Evolutionary conservation across 2,888 invertebrate genomes (phyloP).

Genomic region (Rhimphoctona megacephalus): DNA sequence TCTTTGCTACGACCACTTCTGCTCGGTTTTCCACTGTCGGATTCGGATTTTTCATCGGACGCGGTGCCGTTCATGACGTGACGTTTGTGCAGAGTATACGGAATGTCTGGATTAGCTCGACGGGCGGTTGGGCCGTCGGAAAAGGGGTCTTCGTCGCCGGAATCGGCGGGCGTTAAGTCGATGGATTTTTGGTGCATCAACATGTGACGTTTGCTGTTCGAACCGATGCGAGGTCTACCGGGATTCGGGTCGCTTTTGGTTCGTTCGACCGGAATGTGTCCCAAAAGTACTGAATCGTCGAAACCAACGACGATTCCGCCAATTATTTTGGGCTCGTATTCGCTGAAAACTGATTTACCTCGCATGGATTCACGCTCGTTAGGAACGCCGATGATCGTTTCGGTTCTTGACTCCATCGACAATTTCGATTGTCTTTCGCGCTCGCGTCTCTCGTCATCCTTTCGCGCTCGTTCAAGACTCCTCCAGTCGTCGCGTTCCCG

Average conservation of each 20-base stretch:
- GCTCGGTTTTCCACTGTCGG: conserved; percentile 78
- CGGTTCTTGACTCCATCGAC: conserved; percentile 78
- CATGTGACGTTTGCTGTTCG: conserved; percentile 91
- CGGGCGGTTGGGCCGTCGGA: conserved; percentile 86
- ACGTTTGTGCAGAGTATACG: conserved; percentile 93
- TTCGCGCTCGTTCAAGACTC: conserved; percentile 81
- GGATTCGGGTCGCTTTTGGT: conserved; percentile 96
- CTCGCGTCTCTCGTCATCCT: conserved; percentile 80
- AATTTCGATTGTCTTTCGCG: conserved; percentile 78
- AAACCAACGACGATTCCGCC: conserved; percentile 83
- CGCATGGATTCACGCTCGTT: conserved; percentile 80
- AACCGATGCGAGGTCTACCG: conserved; percentile 90
- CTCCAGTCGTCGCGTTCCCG: conserved; percentile 82
- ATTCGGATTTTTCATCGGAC: conserved; percentile 82
- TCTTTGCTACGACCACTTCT: conserved; percentile 75
- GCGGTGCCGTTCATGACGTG: conserved; percentile 95
- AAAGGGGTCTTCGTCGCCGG: conserved; percentile 93
- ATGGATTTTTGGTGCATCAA: conserved; percentile 95
- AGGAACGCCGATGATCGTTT: conserved; percentile 76
- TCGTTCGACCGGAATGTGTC: conserved; percentile 90
- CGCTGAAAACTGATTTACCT: conserved; percentile 85
- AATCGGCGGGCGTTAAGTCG: conserved; percentile 93
- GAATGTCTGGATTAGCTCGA: conserved; percentile 88
- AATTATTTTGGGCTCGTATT: conserved; percentile 89
- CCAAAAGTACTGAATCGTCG: conserved; percentile 76